phyloP scores from a whole-genome alignment of 2,888 invertebrate species.

The Drosophila nr. medialis region DNA sequence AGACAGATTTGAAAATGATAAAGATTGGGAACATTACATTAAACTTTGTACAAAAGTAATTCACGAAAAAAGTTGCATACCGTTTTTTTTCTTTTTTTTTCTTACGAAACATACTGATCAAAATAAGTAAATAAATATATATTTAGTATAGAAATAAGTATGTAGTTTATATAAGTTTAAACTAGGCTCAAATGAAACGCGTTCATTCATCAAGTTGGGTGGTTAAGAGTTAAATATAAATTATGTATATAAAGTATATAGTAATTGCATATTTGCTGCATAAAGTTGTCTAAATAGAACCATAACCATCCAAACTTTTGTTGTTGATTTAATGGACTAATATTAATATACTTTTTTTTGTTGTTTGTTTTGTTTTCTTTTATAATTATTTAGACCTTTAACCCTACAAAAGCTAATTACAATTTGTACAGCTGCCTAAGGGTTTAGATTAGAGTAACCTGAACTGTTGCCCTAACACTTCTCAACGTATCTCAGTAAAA shows the following conservation, averaged over 20 bases:
- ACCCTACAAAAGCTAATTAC: conserved; percentile 73
- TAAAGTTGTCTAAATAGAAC: conserved; percentile 75
- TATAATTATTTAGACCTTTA: conserved; percentile 46
- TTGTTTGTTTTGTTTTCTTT: conserved; percentile 25
- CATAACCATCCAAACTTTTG: conserved; percentile 83
- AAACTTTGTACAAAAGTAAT: conserved; percentile 66
- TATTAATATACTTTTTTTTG: conserved; percentile 39
- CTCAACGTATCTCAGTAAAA: conserved; percentile 44
- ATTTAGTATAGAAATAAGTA: conserved; percentile 56
- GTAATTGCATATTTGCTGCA: conserved; percentile 43
- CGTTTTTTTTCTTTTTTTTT: conserved; percentile 22
- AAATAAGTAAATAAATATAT: conserved; percentile 37
- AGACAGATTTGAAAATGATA: conserved; percentile 19
- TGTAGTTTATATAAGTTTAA: conserved; percentile 36
- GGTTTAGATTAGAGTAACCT: conserved; percentile 1
- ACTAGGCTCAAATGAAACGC: conserved; percentile 48
- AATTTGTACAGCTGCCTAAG: conserved; percentile 68
- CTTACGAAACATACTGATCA: conserved; percentile 32
- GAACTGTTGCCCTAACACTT: conserved; percentile 12
- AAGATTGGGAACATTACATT: conserved; percentile 30
- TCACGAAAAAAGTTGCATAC: conserved; percentile 82
- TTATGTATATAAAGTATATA: conserved; percentile 14
- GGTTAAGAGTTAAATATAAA: conserved; percentile 47
- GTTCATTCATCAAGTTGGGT: conserved; percentile 31
- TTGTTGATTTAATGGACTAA: conserved; percentile 62